phyloP scores from a whole-genome alignment of 1,140 invertebrate genomes.

The Drosophila varians region DNA sequence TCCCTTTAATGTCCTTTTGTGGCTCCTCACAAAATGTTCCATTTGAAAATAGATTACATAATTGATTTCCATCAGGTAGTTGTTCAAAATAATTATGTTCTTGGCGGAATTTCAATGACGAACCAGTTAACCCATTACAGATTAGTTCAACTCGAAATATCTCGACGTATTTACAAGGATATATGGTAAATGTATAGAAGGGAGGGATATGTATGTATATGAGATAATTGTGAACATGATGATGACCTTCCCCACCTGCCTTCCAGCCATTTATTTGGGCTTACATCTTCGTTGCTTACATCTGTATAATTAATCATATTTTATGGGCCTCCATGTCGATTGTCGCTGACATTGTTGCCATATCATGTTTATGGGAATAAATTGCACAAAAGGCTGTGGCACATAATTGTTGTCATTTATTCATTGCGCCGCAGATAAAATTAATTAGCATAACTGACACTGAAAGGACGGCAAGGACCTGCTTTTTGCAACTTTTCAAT shows the following conservation, averaged over 20 bases:
- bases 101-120: too few species aligned
- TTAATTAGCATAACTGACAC: constrained; percentile 38
- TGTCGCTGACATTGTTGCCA: constrained; percentile 28
- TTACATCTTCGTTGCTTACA: constrained; percentile 32
- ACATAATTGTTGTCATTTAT: constrained; percentile 40
- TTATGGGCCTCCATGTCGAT: constrained; percentile 47
- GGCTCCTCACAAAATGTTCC: too few species aligned
- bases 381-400: neutral
- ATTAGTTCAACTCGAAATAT: too few species aligned
- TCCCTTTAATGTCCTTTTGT: too few species aligned
- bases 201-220: neutral
- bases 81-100: too few species aligned
- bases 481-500: neutral
- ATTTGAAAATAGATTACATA: too few species aligned
- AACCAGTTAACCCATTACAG: too few species aligned
- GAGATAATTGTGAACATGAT: neutral
- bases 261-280: constrained; percentile 5
- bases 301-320: constrained; percentile 69
- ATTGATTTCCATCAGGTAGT: too few species aligned
- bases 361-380: constrained; percentile 14
- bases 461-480: neutral
- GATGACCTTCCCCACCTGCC: neutral
- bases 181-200: too few species aligned
- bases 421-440: constrained; percentile 38
- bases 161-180: too few species aligned